These are phyloP conservation scores for Moxostoma hubbsi DNA, from an alignment of 2,797 vertebrate species.

Conservation along the genomic window DNA sequence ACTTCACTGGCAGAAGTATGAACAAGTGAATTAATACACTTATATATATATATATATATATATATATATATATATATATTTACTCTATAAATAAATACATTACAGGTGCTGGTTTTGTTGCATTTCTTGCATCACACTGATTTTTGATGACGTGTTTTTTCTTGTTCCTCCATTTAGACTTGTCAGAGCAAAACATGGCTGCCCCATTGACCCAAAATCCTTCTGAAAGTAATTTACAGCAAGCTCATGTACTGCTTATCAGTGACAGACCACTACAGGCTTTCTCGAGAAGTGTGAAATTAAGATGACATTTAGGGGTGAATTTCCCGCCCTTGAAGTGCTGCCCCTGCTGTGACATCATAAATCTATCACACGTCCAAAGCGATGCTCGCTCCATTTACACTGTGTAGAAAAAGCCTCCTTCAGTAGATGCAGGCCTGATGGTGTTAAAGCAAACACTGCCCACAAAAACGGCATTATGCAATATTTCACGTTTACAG, in stretches of 20 bases:
- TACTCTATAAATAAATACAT: conserved; percentile 9
- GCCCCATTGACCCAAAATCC: conserved; percentile 19
- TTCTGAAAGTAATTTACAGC: conserved; percentile 29
- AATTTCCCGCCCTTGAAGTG: conserved; percentile 65
- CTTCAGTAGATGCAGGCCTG: conserved; percentile 43
- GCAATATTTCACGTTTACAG: not conserved
- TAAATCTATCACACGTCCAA: conserved; percentile 59
- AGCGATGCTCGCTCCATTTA: conserved; percentile 22
- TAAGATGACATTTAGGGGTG: conserved; percentile 59
- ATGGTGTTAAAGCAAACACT: conserved; percentile 36
- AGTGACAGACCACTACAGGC: conserved; percentile 30
- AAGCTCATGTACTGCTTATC: conserved; percentile 29
- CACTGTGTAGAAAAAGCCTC: conserved; percentile 10
- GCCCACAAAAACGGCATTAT: conserved; percentile 8
- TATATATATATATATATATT: too few relatives aligned
- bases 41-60: too few relatives aligned
- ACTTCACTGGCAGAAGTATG: too few relatives aligned
- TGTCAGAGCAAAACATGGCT: conserved; percentile 20
- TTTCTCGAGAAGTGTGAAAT: conserved; percentile 71
- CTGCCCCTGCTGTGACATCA: conserved; percentile 67
- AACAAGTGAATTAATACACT: too few relatives aligned
- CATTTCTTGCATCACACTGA: not conserved
- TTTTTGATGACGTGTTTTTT: conserved; percentile 17
- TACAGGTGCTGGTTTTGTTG: conserved; percentile 10
- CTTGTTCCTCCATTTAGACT: conserved; percentile 16